phyloP scores from a whole-genome alignment of 2,888 invertebrate species.

The Rhodophaea formosa region DNA sequence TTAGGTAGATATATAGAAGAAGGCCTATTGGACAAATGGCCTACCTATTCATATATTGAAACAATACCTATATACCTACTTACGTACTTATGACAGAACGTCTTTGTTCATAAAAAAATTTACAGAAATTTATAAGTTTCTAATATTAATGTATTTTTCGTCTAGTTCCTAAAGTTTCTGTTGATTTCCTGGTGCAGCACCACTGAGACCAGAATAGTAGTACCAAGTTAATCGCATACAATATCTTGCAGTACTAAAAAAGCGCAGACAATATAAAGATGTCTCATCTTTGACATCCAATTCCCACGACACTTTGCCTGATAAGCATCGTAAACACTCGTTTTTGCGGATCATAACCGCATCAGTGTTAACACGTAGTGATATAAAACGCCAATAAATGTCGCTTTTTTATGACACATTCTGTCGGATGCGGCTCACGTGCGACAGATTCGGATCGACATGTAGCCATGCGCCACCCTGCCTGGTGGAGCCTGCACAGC shows the following conservation, averaged over 20 bases:
- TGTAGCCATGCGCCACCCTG: slow-evolving; percentile 57
- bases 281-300: slow-evolving; percentile 41
- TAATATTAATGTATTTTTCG: too few relatives aligned
- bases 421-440: slow-evolving; percentile 72
- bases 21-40: too few relatives aligned
- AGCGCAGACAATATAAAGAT: slow-evolving; percentile 44
- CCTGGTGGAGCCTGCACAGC: slow-evolving; percentile 38
- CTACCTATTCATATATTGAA: too few relatives aligned
- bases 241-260: slow-evolving; percentile 28
- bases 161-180: too few relatives aligned
- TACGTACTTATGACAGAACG: too few relatives aligned
- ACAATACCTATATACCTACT: too few relatives aligned
- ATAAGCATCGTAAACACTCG: slow-evolving; percentile 54
- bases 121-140: too few relatives aligned
- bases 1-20: too few relatives aligned
- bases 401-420: slow-evolving; percentile 77
- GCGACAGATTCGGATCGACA: slow-evolving; percentile 72
- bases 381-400: slow-evolving; percentile 80
- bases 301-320: slow-evolving; percentile 66
- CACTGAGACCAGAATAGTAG: too few relatives aligned
- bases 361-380: slow-evolving; percentile 72
- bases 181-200: too few relatives aligned
- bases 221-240: background rate
- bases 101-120: too few relatives aligned
- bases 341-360: slow-evolving; percentile 74